phyloP scores from a whole-genome alignment of 30 jellyfish, hydroid and myxozoan species.

The Turritopsis rubra region DNA sequence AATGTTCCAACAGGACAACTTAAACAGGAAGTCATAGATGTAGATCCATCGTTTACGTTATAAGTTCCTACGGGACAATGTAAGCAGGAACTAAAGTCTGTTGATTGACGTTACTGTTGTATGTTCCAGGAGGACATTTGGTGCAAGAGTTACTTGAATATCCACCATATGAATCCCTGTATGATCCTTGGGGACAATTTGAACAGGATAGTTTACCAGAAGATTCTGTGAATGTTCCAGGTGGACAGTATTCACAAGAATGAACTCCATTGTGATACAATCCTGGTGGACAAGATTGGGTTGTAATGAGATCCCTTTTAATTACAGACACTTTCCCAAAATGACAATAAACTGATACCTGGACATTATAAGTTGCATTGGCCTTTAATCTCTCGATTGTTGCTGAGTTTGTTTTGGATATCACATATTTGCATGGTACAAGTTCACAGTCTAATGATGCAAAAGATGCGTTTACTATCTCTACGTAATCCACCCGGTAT shows the following conservation, averaged over 20 bases:
- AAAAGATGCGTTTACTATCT: neutral
- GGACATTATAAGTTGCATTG: neutral
- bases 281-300: neutral
- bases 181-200: constrained; percentile 3
- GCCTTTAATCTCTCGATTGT: neutral
- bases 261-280: neutral
- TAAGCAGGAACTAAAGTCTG: neutral
- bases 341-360: neutral
- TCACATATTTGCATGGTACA: neutral
- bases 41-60: neutral
- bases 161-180: neutral
- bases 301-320: neutral
- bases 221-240: neutral
- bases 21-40: neutral
- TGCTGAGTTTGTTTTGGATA: neutral
- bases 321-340: neutral
- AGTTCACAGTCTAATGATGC: neutral
- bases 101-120: neutral
- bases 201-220: constrained; percentile 6
- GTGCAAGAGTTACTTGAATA: neutral
- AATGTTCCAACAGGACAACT: constrained; percentile 6
- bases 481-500: neutral
- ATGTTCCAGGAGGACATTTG: constrained; percentile 11
- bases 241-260: neutral
- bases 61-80: neutral